Evolutionary conservation across 2,113 vertebrate species (phyloP).

Genomic region (Amia ocellicauda): DNA sequence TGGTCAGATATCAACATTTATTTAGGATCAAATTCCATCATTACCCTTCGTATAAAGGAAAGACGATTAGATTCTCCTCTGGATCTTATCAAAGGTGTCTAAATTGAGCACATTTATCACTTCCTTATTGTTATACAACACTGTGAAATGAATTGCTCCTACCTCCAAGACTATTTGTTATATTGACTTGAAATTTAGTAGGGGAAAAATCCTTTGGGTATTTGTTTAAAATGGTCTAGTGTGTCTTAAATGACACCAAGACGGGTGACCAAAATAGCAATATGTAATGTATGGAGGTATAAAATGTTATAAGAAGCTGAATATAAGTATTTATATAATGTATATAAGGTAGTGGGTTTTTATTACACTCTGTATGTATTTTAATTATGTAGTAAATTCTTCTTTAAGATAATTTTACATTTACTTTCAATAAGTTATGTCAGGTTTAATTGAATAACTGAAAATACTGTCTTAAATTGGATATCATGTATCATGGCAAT

Average conservation of each 20-base stretch:
- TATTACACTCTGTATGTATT: too few species aligned
- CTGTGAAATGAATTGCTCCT: conserved; percentile 3
- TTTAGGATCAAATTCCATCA: conserved; percentile 12
- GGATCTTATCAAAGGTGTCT: conserved; percentile 35
- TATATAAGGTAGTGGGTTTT: too few species aligned
- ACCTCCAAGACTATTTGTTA: conserved; percentile 5
- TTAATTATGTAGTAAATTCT: too few species aligned
- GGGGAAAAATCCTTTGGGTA: background rate
- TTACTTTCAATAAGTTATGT: too few species aligned
- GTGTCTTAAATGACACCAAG: background rate
- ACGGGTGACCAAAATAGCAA: too few species aligned
- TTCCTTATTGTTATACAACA: conserved; percentile 15
- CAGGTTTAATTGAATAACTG: too few species aligned
- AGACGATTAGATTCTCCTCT: conserved; percentile 14
- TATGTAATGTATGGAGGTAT: too few species aligned
- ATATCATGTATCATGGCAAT: too few species aligned
- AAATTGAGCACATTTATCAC: conserved; percentile 37
- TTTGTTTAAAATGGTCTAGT: conserved; percentile 5
- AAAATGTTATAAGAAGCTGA: too few species aligned
- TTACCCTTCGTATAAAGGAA: conserved; percentile 28
- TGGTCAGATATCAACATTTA: background rate
- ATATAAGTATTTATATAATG: too few species aligned
- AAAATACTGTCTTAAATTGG: too few species aligned
- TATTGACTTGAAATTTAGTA: conserved; percentile 15
- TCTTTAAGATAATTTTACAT: too few species aligned